phyloP scores from a whole-genome alignment of 2,113 vertebrate genomes.

The Tursiops truncatus region DNA sequence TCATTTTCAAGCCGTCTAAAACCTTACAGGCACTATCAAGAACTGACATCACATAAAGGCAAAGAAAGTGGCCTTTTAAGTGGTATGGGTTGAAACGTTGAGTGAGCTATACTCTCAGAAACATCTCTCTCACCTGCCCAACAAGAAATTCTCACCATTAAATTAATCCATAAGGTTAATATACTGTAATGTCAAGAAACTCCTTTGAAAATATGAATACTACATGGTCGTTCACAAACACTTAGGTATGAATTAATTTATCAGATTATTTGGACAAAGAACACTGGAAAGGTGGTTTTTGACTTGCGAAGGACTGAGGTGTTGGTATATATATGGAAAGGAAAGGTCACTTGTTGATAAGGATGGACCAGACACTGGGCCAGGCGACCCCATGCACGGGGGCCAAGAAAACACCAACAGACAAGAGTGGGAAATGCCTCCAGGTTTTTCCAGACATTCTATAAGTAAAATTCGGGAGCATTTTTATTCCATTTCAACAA shows the following conservation, averaged over 20 bases:
- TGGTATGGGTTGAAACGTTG: neutral
- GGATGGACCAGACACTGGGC: neutral
- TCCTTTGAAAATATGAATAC: neutral
- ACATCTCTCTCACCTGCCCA: neutral
- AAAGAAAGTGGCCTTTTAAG: neutral
- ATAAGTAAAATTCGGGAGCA: neutral
- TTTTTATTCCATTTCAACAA: neutral
- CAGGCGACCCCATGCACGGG: accelerated
- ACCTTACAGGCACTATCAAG: neutral
- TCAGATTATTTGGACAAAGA: neutral
- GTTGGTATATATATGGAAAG: neutral
- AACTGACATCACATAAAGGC: neutral
- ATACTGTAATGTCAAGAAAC: neutral
- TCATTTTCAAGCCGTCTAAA: neutral
- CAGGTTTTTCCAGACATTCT: neutral
- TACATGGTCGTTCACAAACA: neutral
- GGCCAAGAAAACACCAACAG: neutral
- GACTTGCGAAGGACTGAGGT: neutral
- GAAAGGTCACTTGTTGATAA: neutral
- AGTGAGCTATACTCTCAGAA: neutral
- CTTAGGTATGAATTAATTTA: neutral
- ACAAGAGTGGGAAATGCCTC: neutral
- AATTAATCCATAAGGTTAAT: neutral
- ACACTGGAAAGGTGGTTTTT: neutral
- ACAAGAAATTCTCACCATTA: neutral